Base-by-base conservation (phyloP, 2,888 invertebrate species). In the Ceramica pisi region DNA sequence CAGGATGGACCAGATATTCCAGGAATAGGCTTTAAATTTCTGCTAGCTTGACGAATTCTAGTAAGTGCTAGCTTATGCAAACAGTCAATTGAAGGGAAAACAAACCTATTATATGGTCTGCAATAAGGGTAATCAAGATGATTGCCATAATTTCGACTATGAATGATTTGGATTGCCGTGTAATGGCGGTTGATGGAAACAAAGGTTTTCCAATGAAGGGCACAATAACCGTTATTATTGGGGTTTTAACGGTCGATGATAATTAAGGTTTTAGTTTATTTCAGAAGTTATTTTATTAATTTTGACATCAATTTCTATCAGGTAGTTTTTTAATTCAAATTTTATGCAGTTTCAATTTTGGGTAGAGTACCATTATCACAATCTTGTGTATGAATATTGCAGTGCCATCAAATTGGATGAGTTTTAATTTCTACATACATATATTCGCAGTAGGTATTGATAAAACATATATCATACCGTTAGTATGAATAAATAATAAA, bases 71-170 rank as follows among this genome's bases (percentile, higher is more conserved):
- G n/a, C 16, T 1, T 60, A 79, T 83, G 69, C 81, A 78, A 81
- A 75, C 68, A 53, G 66, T 70, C 73, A 71, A 60, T 80, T 77
- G 72, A 71, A 75, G 66, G 80, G 48, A 86, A 85, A 88, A 84
- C 82, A 84, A 82, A 85, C 85, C 81, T 76, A 83, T 87, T 87
- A 86, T 73, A 75, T 74, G 38, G 65, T 48, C 65, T 53, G 71
- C 73, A 84, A 84, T 87, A 81, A 76, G 76, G 81, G 80, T 81
- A 75, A 87, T 89, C 85, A 85, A 75, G 56, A 78, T 83, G 83
- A 89, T 89, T 86, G 75, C 82, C 80, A 61, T 83, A 82, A 82
- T 83, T 82, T 81, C n/a, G 73, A 75, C 79, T 75, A 84, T 74
- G 72, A 62, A 69, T 53, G 56, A 69, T 82, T 85, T 80, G 38